Evolutionary conservation across 1,140 invertebrate genomes (phyloP).

Genomic region (Leptinotarsa lineolata): DNA sequence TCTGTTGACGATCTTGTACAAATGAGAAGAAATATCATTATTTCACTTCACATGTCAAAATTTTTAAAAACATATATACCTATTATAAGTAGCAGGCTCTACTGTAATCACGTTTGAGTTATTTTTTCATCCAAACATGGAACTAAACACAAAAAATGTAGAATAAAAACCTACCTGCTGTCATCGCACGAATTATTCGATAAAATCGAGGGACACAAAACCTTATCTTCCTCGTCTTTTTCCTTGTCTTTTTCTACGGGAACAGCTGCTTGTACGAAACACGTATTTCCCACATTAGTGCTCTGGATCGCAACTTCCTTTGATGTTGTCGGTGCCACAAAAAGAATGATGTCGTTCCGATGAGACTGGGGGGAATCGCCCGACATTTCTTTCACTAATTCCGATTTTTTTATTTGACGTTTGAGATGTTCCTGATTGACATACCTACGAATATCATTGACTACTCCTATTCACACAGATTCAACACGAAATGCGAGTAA

Average conservation of each 20-base stretch:
- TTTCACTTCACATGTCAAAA: background rate
- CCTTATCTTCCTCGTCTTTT: conserved; percentile 4
- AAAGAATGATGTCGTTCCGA: conserved; percentile 12
- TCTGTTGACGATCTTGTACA: background rate
- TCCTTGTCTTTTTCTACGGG: conserved; percentile 10
- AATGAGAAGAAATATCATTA: background rate
- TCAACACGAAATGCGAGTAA: no score
- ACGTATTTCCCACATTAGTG: background rate
- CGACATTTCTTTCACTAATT: conserved; percentile 21
- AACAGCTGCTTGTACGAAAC: conserved; percentile 9
- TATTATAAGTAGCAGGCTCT: no score
- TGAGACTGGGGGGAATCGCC: conserved; percentile 12
- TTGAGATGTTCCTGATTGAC: conserved; percentile 11
- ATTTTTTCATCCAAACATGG: background rate
- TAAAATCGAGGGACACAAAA: background rate
- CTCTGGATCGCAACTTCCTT: conserved; percentile 19
- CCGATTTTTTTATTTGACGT: conserved; percentile 18
- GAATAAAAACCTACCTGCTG: background rate
- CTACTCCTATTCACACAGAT: no score
- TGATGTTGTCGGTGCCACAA: background rate
- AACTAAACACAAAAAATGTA: background rate
- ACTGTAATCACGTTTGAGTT: background rate
- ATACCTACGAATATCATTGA: background rate
- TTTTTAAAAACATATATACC: no score
- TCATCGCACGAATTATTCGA: background rate